Evolutionary conservation across 2,888 invertebrate genomes (phyloP).

Genomic region (Oasisia sp.): DNA sequence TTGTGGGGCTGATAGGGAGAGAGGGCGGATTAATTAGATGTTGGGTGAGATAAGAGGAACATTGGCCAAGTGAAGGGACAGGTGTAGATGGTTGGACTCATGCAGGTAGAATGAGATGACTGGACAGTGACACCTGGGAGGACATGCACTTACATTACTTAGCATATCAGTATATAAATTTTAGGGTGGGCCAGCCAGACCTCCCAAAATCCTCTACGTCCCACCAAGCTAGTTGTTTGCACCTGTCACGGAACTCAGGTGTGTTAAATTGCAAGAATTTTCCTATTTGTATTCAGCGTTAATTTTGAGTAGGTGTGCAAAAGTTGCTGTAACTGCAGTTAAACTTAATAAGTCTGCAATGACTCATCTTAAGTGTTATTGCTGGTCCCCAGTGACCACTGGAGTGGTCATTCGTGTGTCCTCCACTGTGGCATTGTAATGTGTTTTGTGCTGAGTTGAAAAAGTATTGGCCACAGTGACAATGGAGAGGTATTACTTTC

Average conservation of each 20-base stretch:
- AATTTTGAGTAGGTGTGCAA: not conserved
- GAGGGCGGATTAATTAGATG: not conserved
- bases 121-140: no score
- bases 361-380: not conserved
- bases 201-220: no score
- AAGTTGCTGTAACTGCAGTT: not conserved
- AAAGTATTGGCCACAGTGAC: not conserved
- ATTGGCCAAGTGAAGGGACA: not conserved
- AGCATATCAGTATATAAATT: no score
- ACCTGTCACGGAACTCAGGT: not conserved
- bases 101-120: no score
- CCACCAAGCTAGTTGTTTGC: not conserved
- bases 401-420: not conserved
- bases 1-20: not conserved
- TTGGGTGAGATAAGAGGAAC: not conserved
- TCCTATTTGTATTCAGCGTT: not conserved
- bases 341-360: not conserved
- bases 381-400: not conserved
- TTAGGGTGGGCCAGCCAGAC: no score
- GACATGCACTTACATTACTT: no score
- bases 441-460: not conserved
- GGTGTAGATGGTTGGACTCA: not conserved
- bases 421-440: not conserved
- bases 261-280: not conserved
- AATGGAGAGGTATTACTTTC: not conserved